phyloP scores from a whole-genome alignment of 2,797 vertebrate species.

The Triplophysa bombifrons region DNA sequence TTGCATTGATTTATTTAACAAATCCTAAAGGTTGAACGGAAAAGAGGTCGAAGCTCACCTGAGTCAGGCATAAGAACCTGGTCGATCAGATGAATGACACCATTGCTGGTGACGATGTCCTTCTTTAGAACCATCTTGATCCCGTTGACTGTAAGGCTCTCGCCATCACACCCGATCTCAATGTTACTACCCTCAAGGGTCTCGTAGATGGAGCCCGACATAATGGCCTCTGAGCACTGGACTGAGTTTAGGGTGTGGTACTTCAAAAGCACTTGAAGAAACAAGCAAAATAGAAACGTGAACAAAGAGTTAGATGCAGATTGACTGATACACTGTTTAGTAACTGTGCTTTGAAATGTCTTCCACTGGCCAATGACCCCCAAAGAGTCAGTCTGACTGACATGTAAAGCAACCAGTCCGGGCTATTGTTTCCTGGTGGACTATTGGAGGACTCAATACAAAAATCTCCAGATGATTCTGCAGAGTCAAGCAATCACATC shows the following conservation, averaged over 20 bases:
- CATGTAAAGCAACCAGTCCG: too few relatives aligned
- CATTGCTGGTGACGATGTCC: constrained; percentile 92
- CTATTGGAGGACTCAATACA: too few relatives aligned
- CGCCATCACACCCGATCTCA: constrained; percentile 90
- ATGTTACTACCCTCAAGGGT: constrained; percentile 89
- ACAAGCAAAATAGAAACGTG: background rate
- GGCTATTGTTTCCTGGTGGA: too few relatives aligned
- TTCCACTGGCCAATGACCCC: too few relatives aligned
- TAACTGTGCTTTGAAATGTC: background rate
- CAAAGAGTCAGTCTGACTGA: too few relatives aligned
- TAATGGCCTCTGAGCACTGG: constrained; percentile 95
- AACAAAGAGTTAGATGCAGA: constrained; percentile 11
- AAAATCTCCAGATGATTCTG: too few relatives aligned
- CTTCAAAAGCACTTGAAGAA: constrained; percentile 83
- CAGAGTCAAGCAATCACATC: too few relatives aligned
- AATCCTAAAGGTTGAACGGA: background rate
- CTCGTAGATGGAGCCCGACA: constrained; percentile 83
- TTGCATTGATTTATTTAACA: background rate
- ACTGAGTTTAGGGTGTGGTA: constrained; percentile 89
- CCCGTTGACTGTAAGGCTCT: constrained; percentile 91
- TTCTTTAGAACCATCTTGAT: constrained; percentile 95
- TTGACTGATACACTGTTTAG: constrained; percentile 1
- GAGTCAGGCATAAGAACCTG: constrained; percentile 90
- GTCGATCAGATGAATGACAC: constrained; percentile 92
- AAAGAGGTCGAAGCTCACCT: constrained; percentile 73